phyloP scores from a whole-genome alignment of 1,140 invertebrate species.

The Drosophila bocki region DNA sequence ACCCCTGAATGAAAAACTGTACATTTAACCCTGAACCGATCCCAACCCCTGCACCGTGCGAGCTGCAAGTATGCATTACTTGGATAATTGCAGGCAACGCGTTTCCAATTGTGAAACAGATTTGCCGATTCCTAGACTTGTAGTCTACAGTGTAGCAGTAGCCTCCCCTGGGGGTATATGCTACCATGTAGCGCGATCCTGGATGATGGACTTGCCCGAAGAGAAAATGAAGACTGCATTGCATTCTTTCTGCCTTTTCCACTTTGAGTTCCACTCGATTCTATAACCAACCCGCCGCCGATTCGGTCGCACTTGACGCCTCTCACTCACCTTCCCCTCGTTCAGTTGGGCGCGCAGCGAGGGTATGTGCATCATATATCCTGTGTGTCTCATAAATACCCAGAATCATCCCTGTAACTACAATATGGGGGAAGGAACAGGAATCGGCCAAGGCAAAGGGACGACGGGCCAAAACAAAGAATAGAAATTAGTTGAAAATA shows the following conservation, averaged over 20 bases:
- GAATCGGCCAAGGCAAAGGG: conserved; percentile 28
- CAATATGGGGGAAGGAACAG: conserved; percentile 17
- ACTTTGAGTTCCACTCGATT: conserved; percentile 22
- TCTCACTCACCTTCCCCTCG: conserved; percentile 13
- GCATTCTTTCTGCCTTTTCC: conserved; percentile 15
- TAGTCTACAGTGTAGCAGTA: not conserved
- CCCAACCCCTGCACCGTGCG: conserved; percentile 57
- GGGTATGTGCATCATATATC: conserved; percentile 23
- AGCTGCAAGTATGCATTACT: conserved; percentile 58
- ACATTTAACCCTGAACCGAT: conserved; percentile 67
- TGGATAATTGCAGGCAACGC: conserved; percentile 51
- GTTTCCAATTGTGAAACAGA: conserved; percentile 17
- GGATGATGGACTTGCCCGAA: not conserved
- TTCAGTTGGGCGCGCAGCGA: conserved; percentile 8
- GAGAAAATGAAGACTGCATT: not conserved
- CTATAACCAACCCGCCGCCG: conserved; percentile 31
- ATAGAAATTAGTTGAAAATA: conserved; percentile 66
- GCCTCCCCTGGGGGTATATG: not conserved
- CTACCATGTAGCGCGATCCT: not conserved
- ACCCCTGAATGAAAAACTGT: conserved; percentile 60
- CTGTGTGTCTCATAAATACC: conserved; percentile 21
- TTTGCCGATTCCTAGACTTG: conserved; percentile 4
- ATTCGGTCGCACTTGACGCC: conserved; percentile 22
- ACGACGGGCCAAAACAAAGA: conserved; percentile 47
- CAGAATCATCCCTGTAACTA: conserved; percentile 20